Evolutionary conservation across 2,113 vertebrate species (phyloP), one percentile per base, ranked within the genome.

Genomic region (Rhadina sibilatrix): DNA sequence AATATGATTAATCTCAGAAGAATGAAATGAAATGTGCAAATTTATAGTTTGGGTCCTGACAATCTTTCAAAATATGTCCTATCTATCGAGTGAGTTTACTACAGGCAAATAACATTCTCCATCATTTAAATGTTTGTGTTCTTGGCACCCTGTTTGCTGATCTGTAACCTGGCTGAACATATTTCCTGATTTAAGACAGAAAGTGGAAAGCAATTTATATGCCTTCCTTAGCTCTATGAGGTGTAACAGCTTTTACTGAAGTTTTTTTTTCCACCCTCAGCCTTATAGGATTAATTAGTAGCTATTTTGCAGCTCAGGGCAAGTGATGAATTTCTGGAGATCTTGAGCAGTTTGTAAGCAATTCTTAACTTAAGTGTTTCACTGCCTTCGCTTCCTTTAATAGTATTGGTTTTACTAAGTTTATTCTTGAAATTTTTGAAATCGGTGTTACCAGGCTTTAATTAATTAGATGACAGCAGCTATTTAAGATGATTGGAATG

Each of bases 111-210:
- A 90, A 92, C 63, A 0, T 87, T 95, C 42, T 97, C 83, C 78
- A 94, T 94, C 96, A 91, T 93, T 83, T 95, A 90, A 94, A 94
- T 89, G 87, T 87, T 84, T 85, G 87, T 79, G 44, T 74, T 96
- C 86, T 76, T 96, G 94, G 94, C 96, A 95, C 50, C 42, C 83
- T 82, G 94, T 78, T 94, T 94, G 87, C 91, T 95, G 89, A 79
- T 93, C 89, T 93, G 33, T 97, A 95, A 79, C 93, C 85, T 90
- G 71, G 38, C 59, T 96, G 91, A 90, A 80, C 52, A 33, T 93
- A 96, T 94, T 91, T 97, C 86, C 87, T 90, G 82, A 54, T 85
- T 66, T 50, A 59, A 95, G 87, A 91, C 66, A 83, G 87, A 91
- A 95, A 83, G 79, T 70, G 56, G 84, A 83, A 93, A 78, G 84